Conservation (phyloP, 2,888 invertebrate species). For the Onthophagus sagittarius region DNA sequence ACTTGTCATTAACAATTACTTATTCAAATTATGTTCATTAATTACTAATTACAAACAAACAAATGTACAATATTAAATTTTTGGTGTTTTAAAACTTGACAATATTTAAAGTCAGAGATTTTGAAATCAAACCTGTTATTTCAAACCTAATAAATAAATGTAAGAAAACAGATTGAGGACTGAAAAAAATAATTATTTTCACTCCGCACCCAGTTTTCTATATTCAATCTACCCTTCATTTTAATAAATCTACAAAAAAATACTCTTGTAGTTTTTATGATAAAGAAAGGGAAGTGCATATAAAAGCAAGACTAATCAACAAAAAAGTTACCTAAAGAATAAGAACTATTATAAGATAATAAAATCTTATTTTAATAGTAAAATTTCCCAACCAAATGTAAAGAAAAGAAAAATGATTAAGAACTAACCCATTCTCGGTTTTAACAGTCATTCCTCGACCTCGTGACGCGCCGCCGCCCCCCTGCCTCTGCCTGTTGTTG, state of each 20-base stretch:
- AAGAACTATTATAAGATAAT: no score
- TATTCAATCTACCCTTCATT: conserved; percentile 2
- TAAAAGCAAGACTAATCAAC: no score
- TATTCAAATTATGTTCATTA: no score
- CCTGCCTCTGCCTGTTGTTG: conserved; percentile 41
- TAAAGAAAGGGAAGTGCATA: not conserved
- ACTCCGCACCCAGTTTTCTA: conserved; percentile 11
- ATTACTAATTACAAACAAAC: no score
- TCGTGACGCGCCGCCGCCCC: conserved; percentile 24
- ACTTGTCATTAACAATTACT: no score
- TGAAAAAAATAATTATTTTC: not conserved
- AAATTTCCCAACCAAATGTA: no score
- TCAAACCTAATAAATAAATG: not conserved
- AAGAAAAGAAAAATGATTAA: no score
- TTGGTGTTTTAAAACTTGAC: no score
- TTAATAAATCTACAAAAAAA: not conserved
- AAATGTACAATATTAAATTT: no score
- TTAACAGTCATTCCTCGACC: conserved; percentile 43
- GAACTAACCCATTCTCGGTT: conserved; percentile 44
- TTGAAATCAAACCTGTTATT: not conserved
- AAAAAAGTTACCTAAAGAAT: no score
- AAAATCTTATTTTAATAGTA: no score
- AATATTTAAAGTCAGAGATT: no score
- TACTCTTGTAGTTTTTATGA: not conserved
- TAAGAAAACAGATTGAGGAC: conserved; percentile 11